Base-by-base conservation (phyloP, 2,888 invertebrate genomes). In the Gonocerus acuteangulatus region DNA sequence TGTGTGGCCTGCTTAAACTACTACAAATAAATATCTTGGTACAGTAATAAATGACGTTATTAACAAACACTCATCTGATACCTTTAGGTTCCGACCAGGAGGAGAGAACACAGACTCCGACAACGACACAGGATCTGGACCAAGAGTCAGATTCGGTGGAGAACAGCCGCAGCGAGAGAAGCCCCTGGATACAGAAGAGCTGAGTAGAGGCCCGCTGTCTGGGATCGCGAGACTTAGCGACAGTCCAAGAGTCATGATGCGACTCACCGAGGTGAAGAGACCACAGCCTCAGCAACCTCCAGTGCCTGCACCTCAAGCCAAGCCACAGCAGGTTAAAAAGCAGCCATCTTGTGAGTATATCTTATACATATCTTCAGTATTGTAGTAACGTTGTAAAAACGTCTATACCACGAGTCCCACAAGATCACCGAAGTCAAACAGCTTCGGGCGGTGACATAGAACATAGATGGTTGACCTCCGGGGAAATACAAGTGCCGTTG, bases 151-250 rank as follows among this genome's bases (percentile, higher is more conserved):
- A 68, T 82, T 86, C 70, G 82, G 82, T 64, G 82, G 82, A 57
- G 61, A 68, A 1, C 51, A 60, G 61, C 49, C 56, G 7, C 59
- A 63, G 39, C 78, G 89, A 67, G 85, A 86, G 70, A 78, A 82
- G 32, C 88, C 92, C 0, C 76, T 87, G 62, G 93, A 92, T 71
- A 92, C 92, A 6, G 93, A 94, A 76, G 93, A 93, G 72, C 91
- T 89, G 1, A 87, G 91, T 4, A 69, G 69, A 60, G 70, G 78
- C 1, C 93, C 93, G 4, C 78, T 95, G 1, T 92, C 92, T 74
- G 94, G 94, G 59, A 91, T 94, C 70, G 89, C 88, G 65, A 81
- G 92, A 42, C 76, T 94, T 27, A 85, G 86, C 58, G 94, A 94
- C 73, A 92, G 91, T 54, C 87, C 92, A 0, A 80, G 91, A 62